Conservation (phyloP, 53 echinoderm and acorn worm species). For the Echinarachnius parma region DNA sequence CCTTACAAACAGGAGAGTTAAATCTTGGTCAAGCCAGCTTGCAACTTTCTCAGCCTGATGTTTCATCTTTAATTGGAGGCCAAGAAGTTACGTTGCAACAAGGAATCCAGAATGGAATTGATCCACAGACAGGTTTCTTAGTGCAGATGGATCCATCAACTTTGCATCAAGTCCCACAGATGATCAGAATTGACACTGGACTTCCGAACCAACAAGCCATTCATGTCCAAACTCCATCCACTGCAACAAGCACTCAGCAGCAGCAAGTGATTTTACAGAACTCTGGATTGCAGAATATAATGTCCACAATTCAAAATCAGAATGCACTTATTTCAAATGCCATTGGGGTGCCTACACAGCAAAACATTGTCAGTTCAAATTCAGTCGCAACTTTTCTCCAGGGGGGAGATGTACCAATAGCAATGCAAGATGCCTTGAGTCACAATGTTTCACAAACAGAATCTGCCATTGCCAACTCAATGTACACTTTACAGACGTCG, state of each 20-base stretch:
- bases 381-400: slow-evolving; percentile 25
- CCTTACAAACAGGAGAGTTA: slow-evolving; percentile 73
- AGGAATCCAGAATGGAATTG: slow-evolving; percentile 44
- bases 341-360: background rate
- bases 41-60: slow-evolving; percentile 65
- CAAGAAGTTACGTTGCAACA: slow-evolving; percentile 60
- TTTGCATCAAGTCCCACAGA: slow-evolving; percentile 53
- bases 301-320: slow-evolving; percentile 28
- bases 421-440: slow-evolving; percentile 8
- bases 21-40: slow-evolving; percentile 63
- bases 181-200: slow-evolving; percentile 37
- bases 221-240: slow-evolving; percentile 22
- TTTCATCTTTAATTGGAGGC: slow-evolving; percentile 50
- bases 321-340: background rate
- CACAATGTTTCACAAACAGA: slow-evolving; percentile 17
- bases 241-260: slow-evolving; percentile 12
- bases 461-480: background rate
- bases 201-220: slow-evolving; percentile 9
- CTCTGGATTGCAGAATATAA: slow-evolving; percentile 20
- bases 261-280: slow-evolving; percentile 23
- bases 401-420: slow-evolving; percentile 27
- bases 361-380: background rate
- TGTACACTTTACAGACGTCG: too few relatives aligned
- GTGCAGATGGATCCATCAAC: slow-evolving; percentile 58
- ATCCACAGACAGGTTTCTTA: slow-evolving; percentile 48